These are phyloP conservation scores for Holcopasites calliopsidis DNA, from an alignment of 1,140 invertebrate genomes.

Conservation along the genomic window DNA sequence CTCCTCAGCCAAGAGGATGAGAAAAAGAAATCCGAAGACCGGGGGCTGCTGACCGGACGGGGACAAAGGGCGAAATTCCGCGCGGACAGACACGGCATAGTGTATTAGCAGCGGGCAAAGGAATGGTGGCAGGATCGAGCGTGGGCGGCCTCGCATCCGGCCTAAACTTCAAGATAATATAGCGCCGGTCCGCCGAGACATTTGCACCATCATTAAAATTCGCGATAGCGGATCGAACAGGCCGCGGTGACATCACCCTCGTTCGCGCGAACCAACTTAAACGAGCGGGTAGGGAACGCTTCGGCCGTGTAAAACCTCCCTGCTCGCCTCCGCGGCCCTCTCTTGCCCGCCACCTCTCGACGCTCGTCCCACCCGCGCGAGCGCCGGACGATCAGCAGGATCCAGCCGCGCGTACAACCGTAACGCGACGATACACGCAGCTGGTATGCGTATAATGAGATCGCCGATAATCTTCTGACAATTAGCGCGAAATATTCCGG, in stretches of 20 bases:
- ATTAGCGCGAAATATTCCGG: constrained; percentile 70
- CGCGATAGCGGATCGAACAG: constrained; percentile 80
- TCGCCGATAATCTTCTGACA: constrained; percentile 74
- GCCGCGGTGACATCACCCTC: constrained; percentile 77
- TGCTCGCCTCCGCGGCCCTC: constrained; percentile 38
- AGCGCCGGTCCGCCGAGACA: constrained; percentile 76
- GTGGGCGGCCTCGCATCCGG: constrained; percentile 79
- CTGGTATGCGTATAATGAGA: constrained; percentile 75
- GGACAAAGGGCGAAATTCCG: constrained; percentile 59
- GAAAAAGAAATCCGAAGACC: constrained; percentile 1
- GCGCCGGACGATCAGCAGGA: not conserved
- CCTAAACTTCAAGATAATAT: constrained; percentile 79
- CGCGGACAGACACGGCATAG: constrained; percentile 10
- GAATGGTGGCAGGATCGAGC: constrained; percentile 61
- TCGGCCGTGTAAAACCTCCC: constrained; percentile 64
- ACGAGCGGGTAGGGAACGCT: constrained; percentile 73
- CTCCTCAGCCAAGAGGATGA: no score
- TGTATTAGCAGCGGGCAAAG: constrained; percentile 42
- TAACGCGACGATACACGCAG: constrained; percentile 67
- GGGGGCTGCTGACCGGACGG: not conserved
- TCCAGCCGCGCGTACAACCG: constrained; percentile 20
- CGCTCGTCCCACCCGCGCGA: not conserved
- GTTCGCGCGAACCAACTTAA: constrained; percentile 77
- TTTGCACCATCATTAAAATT: constrained; percentile 81
- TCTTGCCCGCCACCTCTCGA: constrained; percentile 11